Conservation (phyloP, 2,888 invertebrate genomes). For the Nomada hirtipes region DNA sequence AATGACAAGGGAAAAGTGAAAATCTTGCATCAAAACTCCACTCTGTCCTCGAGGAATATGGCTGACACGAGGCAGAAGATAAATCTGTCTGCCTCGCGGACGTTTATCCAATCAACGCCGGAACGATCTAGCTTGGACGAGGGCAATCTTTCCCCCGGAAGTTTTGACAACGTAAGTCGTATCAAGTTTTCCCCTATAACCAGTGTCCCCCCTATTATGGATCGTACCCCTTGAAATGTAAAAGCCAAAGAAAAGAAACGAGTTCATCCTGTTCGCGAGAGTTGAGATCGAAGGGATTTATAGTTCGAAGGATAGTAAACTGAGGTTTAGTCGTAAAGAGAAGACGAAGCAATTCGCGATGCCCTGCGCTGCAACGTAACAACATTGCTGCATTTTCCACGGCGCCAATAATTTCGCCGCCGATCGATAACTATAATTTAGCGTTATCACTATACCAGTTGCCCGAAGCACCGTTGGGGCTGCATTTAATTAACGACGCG, state of each 20-base stretch:
- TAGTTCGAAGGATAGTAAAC: no score
- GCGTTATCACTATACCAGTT: constrained; percentile 57
- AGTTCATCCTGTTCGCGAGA: background rate
- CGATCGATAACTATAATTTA: constrained; percentile 67
- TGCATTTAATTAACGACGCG: constrained; percentile 68
- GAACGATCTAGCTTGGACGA: constrained; percentile 21
- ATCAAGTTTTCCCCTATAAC: constrained; percentile 1
- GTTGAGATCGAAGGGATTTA: no score
- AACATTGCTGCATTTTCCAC: constrained; percentile 48
- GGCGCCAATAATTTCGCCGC: constrained; percentile 55
- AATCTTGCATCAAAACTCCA: constrained; percentile 39
- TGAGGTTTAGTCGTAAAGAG: background rate
- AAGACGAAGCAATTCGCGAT: background rate
- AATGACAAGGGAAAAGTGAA: constrained; percentile 33
- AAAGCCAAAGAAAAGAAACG: background rate
- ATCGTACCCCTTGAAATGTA: background rate
- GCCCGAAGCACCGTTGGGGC: constrained; percentile 47
- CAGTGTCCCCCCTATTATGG: background rate
- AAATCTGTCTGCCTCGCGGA: constrained; percentile 48
- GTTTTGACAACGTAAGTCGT: constrained; percentile 59
- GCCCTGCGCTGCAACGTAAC: background rate
- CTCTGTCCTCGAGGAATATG: constrained; percentile 15
- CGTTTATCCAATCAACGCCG: constrained; percentile 50
- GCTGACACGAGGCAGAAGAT: constrained; percentile 41
- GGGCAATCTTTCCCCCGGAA: constrained; percentile 10